Evolutionary conservation across 1,140 invertebrate genomes (phyloP), one percentile per base, ranked within the genome.

Genomic region (Plutomurus gul): DNA sequence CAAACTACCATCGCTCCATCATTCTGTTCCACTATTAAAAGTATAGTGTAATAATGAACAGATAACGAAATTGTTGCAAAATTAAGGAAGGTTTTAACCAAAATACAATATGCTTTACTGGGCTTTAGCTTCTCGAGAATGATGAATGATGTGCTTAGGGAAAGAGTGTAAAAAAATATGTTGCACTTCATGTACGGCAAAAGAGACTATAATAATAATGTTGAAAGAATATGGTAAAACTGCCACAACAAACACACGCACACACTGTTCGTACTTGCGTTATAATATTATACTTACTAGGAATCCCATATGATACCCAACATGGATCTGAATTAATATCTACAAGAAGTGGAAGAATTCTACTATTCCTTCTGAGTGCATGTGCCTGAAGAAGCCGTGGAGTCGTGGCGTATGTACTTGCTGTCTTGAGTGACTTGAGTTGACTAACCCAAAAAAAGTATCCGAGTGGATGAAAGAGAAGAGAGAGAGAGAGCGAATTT

Each of bases 391-490:
- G n/a, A n/a, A n/a, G n/a, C n/a, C n/a, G n/a, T n/a, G n/a, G n/a
- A n/a, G n/a, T n/a, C n/a, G n/a, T n/a, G n/a, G n/a, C n/a, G n/a
- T n/a, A n/a, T n/a, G n/a, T n/a, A n/a, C n/a, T n/a, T n/a, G 47
- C 47, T 25, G 47, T 51, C 47, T 13, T 51, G 47, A 51, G 47
- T 51, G 47, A 51, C 47, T 51, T 51, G 56, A 65, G 56, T 65
- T 33, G 27, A 33, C 27, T 33, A 30, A 65, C 47, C 47, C 18
- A 65, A 30, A 65, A 49, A 65, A n/a, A 65, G 56, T 33, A 65
- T 65, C 30, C 25, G 56, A 65, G 56, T 65, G 56, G 25, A 65
- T 65, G n/a, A n/a, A n/a, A n/a, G n/a, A n/a, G n/a, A n/a, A n/a
- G n/a, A n/a, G n/a, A n/a, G 56, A 65, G 56, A 65, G 56, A 30